Evolutionary conservation across 2,113 vertebrate species (phyloP).

Genomic region (Amblyornis subalaris): DNA sequence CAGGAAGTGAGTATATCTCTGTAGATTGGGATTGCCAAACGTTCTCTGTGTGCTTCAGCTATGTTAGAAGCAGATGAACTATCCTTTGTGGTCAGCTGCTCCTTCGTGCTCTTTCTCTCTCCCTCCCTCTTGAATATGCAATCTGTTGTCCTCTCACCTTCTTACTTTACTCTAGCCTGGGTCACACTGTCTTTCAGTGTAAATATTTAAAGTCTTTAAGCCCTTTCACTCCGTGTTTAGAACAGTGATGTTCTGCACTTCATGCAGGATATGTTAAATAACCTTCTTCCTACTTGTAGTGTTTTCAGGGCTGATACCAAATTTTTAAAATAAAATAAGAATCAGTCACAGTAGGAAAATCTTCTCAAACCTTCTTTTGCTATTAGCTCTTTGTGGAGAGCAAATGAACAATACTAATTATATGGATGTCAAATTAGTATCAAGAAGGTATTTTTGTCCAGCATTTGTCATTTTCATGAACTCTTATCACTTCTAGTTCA

Average conservation of each 20-base stretch:
- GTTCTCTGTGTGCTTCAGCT: background rate
- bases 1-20: background rate
- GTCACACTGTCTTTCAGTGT: background rate
- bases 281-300: background rate
- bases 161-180: background rate
- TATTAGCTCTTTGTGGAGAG: background rate
- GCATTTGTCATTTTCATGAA: background rate
- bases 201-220: background rate
- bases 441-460: background rate
- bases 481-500: background rate
- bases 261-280: background rate
- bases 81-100: background rate
- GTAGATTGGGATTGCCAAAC: accelerated
- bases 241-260: background rate
- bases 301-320: background rate
- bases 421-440: background rate
- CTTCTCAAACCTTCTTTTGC: background rate
- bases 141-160: background rate
- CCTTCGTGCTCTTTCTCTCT: background rate
- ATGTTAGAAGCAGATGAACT: background rate
- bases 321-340: background rate
- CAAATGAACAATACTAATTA: background rate
- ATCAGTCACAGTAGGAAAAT: background rate
- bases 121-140: background rate
- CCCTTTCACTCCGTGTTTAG: background rate